These are phyloP conservation scores for Corythornis leucogaster DNA, from an alignment of 2,797 vertebrate genomes.

Conservation along the genomic window DNA sequence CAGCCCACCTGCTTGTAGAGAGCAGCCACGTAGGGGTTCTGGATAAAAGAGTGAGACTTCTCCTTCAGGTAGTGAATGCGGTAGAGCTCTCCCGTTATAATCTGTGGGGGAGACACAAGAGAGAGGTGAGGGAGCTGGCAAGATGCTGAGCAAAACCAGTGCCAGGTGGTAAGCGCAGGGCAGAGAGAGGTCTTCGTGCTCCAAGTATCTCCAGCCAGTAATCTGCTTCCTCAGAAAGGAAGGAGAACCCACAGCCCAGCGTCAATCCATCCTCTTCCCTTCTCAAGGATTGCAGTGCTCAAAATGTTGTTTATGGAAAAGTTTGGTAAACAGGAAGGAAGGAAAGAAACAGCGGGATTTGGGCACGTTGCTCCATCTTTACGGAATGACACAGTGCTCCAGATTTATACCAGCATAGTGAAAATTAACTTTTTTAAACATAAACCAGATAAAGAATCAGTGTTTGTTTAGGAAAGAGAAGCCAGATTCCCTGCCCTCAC, in stretches of 20 bases:
- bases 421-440: neutral
- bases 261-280: neutral
- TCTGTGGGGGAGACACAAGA: slow-evolving; percentile 68
- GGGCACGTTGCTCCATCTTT: rapidly evolving
- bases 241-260: neutral
- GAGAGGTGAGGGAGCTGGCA: neutral
- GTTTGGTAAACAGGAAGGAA: neutral
- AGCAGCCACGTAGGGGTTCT: slow-evolving; percentile 92
- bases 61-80: slow-evolving; percentile 92
- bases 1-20: slow-evolving; percentile 97
- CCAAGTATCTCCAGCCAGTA: neutral
- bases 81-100: slow-evolving; percentile 94
- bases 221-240: neutral
- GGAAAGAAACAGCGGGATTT: neutral
- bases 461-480: neutral
- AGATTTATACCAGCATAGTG: neutral
- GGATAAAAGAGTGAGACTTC: slow-evolving; percentile 89
- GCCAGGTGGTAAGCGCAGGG: rapidly evolving
- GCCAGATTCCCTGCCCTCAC: neutral
- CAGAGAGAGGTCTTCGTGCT: neutral
- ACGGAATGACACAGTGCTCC: neutral
- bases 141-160: rapidly evolving
- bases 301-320: neutral
- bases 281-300: rapidly evolving
- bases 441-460: neutral